Evolutionary conservation across 2,888 invertebrate genomes (phyloP).

Genomic region (Sphaerophoria rueppellii): DNA sequence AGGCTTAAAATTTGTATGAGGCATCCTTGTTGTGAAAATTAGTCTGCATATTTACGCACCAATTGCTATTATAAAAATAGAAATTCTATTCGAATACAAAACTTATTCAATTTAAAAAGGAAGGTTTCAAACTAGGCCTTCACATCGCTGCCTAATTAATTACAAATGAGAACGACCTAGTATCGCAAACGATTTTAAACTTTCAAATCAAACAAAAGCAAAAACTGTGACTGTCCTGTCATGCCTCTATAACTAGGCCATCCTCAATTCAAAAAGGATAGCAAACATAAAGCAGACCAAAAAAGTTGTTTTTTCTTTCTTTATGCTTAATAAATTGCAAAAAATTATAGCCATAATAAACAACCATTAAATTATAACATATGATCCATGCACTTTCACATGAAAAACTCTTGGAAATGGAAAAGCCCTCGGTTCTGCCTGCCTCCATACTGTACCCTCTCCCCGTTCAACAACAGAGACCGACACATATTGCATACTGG

Average conservation of each 20-base stretch:
- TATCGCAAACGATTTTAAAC: neutral
- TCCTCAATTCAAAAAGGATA: neutral
- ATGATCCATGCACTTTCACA: slow-evolving; percentile 61
- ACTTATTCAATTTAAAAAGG: too few relatives aligned
- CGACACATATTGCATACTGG: slow-evolving; percentile 1
- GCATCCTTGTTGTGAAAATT: too few relatives aligned
- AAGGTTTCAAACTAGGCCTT: too few relatives aligned
- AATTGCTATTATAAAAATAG: too few relatives aligned
- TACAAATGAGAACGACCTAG: neutral
- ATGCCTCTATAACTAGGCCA: neutral
- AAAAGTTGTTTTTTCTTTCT: slow-evolving; percentile 2
- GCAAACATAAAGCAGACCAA: neutral
- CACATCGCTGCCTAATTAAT: too few relatives aligned
- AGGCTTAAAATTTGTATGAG: too few relatives aligned
- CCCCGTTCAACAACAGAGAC: neutral
- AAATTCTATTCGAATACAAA: too few relatives aligned
- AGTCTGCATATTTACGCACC: too few relatives aligned
- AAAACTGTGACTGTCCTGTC: neutral
- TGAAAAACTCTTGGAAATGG: slow-evolving; percentile 15
- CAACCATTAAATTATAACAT: slow-evolving; percentile 63
- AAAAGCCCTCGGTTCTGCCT: slow-evolving; percentile 26
- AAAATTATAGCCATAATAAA: slow-evolving; percentile 57
- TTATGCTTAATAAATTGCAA: slow-evolving; percentile 57
- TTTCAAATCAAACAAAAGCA: neutral
- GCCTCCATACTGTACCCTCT: neutral